A percentile compares a stretch with the other conserved stretches of the same genome.
These are phyloP conservation scores for Echinarachnius parma DNA, from an alignment of 53 echinoderm and acorn worm genomes.

Conservation along the genomic window DNA sequence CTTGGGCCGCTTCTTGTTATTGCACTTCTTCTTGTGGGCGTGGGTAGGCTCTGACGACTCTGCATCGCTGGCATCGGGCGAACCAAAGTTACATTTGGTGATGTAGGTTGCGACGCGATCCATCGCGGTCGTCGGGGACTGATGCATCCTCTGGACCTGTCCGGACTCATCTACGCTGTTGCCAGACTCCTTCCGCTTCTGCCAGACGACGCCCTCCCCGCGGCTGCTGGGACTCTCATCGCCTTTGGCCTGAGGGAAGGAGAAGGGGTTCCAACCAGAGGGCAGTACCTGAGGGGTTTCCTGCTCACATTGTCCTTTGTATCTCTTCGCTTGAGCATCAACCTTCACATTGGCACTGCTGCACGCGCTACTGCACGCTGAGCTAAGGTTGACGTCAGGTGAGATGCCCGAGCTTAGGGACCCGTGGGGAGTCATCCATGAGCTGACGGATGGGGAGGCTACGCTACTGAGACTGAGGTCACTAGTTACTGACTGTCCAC, in stretches of 20 bases:
- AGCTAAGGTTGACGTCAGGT: constrained; percentile 60
- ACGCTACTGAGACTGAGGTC: constrained; percentile 76
- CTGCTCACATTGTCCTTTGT: not conserved
- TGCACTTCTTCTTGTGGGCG: constrained; percentile 53
- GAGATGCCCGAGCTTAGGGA: constrained; percentile 83
- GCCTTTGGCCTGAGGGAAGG: constrained; percentile 49
- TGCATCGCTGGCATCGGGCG: constrained; percentile 56
- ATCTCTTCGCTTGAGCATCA: constrained; percentile 7
- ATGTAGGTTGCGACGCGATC: constrained; percentile 58
- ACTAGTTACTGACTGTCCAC: constrained; percentile 78
- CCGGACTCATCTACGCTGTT: constrained; percentile 50
- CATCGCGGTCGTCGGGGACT: constrained; percentile 59
- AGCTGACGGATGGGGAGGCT: constrained; percentile 74
- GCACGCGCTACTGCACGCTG: constrained; percentile 46
- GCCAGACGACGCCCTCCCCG: constrained; percentile 67
- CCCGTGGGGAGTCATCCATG: constrained; percentile 58
- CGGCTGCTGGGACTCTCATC: constrained; percentile 53
- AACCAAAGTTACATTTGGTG: constrained; percentile 62
- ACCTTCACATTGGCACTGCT: constrained; percentile 47
- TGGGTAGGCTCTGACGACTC: constrained; percentile 32
- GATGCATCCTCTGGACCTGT: constrained; percentile 46
- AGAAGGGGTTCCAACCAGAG: constrained; percentile 67
- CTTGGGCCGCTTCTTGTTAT: constrained; percentile 51
- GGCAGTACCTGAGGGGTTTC: constrained; percentile 50
- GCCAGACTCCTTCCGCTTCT: constrained; percentile 65